phyloP scores from a whole-genome alignment of 2,113 vertebrate species.

The Pyxicephalus adspersus region DNA sequence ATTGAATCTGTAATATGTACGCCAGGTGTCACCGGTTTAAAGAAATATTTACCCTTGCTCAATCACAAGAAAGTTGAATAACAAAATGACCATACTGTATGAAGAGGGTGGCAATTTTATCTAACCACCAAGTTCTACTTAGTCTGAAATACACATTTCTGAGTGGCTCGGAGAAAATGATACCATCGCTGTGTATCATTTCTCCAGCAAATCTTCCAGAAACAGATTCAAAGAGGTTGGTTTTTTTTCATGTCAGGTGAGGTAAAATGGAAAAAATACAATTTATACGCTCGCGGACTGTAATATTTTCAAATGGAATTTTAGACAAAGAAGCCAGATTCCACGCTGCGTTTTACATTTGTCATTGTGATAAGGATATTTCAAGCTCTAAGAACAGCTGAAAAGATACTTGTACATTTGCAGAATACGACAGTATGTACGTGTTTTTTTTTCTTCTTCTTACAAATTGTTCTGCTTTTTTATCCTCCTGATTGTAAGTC shows the following conservation, averaged over 20 bases:
- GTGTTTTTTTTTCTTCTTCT: slow-evolving; percentile 7
- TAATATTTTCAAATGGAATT: slow-evolving; percentile 52
- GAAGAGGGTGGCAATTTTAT: slow-evolving; percentile 8
- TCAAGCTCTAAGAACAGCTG: slow-evolving; percentile 34
- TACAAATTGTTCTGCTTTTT: slow-evolving; percentile 43
- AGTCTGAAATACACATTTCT: slow-evolving; percentile 18
- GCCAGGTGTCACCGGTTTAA: too few relatives aligned
- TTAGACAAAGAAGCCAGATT: slow-evolving; percentile 47
- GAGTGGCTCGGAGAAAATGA: slow-evolving; percentile 2
- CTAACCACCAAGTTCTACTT: slow-evolving; percentile 15
- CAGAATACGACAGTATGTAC: slow-evolving; percentile 48
- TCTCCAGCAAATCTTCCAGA: slow-evolving; percentile 33
- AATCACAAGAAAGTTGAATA: not conserved
- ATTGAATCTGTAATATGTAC: too few relatives aligned
- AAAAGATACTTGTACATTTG: slow-evolving; percentile 50
- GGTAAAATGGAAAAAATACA: slow-evolving; percentile 51
- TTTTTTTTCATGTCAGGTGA: slow-evolving; percentile 48
- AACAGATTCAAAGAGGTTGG: slow-evolving; percentile 39
- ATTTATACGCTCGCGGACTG: slow-evolving; percentile 49
- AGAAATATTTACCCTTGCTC: too few relatives aligned
- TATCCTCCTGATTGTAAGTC: slow-evolving; percentile 1
- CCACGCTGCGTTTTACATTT: slow-evolving; percentile 55
- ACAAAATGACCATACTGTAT: not conserved
- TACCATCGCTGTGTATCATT: slow-evolving; percentile 30
- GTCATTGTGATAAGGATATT: slow-evolving; percentile 53